Evolutionary conservation across 2,888 invertebrate species (phyloP), one percentile per base, ranked within the genome.

Genomic region (Ophion ellenae): DNA sequence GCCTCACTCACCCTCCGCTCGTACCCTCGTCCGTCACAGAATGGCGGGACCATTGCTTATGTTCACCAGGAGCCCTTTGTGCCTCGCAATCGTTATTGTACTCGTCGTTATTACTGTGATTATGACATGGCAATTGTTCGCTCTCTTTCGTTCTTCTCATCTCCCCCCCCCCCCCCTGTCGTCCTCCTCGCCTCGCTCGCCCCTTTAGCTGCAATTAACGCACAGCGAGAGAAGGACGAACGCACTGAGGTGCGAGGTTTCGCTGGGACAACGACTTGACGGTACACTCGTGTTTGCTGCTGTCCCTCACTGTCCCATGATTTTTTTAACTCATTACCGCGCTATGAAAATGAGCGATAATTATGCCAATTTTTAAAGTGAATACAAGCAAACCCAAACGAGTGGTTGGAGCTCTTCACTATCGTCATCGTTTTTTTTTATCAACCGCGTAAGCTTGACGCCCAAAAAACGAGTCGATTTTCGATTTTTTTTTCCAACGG

Each of bases 71-170:
- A 83, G 64, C 64, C 77, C 77, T 86, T 83, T 83, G 85, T 83
- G 63, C 85, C 76, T 63, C 69, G 66, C 85, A 67, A 85, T 82
- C 79, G 80, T 86, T 86, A 86, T 86, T 86, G 82, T 86, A 59
- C 77, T 81, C 83, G 80, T 81, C 76, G 83, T 86, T 83, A 86
- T 83, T 77, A 63, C 83, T 81, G 80, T 81, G 80, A 86, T 86
- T 86, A 83, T 81, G 57, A 77, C 59, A 81, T 69, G 71, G 59
- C 86, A 77, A 83, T 86, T 83, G 86, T 83, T 73, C 28, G 36
- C 20, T 45, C 24, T 81, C 73, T 73, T 83, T 69, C 17, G 66
- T 66, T 67, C 20, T 67, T 78, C 75, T 14, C 14, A 47, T 14
- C n/a, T n/a, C n/a, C 47, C 11, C 7, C 47, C 17, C 17, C 17